Conservation (phyloP, 2,113 vertebrate species). For the Ailuropoda melanoleuca region DNA sequence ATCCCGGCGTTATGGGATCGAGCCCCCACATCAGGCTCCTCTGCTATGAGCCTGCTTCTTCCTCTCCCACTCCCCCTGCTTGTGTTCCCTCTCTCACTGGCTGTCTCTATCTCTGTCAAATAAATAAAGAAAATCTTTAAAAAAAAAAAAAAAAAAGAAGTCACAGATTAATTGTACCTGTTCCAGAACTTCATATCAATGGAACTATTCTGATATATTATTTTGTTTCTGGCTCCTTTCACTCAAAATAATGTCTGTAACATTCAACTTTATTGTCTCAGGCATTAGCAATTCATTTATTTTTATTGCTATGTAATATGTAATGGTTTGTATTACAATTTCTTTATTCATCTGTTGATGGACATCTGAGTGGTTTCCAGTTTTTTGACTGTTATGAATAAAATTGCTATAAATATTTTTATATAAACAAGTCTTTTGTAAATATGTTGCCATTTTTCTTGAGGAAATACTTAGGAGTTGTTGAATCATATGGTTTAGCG, state of each 20-base stretch:
- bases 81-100: too few species aligned
- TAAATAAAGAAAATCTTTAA: too few species aligned
- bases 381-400: constrained; percentile 14
- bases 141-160: too few species aligned
- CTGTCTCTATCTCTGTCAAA: too few species aligned
- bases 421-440: not conserved
- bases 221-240: constrained; percentile 30
- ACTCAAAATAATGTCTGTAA: not conserved
- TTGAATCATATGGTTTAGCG: not conserved
- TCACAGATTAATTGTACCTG: not conserved
- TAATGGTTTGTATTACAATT: constrained; percentile 1
- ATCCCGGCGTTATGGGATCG: too few species aligned
- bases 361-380: constrained; percentile 1
- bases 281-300: constrained; percentile 1
- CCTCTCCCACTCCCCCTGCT: too few species aligned
- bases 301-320: constrained; percentile 1
- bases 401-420: constrained; percentile 15
- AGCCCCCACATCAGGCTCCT: too few species aligned
- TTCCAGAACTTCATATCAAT: not conserved
- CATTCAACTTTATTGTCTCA: not conserved
- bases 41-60: too few species aligned
- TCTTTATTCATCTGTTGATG: not conserved
- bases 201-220: not conserved
- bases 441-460: constrained; percentile 28
- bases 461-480: not conserved